Conservation (phyloP, 2,113 vertebrate genomes). For the Rynchops niger region DNA sequence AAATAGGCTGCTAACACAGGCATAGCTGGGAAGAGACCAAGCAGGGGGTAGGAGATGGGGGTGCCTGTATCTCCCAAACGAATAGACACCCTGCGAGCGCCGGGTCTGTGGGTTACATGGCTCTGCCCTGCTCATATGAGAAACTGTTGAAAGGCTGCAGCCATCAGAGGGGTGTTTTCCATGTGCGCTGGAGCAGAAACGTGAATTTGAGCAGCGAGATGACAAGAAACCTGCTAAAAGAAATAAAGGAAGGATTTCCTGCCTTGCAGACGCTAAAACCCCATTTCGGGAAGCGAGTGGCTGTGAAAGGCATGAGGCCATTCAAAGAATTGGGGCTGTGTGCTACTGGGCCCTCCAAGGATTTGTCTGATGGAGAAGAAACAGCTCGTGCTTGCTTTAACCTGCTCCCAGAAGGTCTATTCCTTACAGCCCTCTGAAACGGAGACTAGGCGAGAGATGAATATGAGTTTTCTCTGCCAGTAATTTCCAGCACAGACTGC, state of each 20-base stretch:
- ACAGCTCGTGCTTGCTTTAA: neutral
- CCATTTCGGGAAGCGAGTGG: constrained; percentile 12
- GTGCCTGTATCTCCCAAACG: neutral
- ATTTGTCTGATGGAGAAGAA: constrained; percentile 44
- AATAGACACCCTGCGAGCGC: neutral
- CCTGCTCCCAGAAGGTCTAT: constrained; percentile 50
- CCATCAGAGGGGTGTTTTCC: constrained; percentile 17
- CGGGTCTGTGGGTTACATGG: neutral
- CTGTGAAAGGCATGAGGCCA: constrained; percentile 36
- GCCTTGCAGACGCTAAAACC: constrained; percentile 2
- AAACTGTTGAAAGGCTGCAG: constrained; percentile 67
- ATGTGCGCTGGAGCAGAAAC: neutral
- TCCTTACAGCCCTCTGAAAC: constrained; percentile 43
- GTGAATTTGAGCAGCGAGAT: constrained; percentile 31
- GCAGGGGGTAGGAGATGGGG: fast-evolving
- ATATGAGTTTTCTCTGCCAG: constrained; percentile 49
- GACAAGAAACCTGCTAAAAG: constrained; percentile 62
- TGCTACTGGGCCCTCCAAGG: constrained; percentile 48
- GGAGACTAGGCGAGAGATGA: neutral
- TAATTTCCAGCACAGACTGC: constrained; percentile 56
- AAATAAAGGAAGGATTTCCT: constrained; percentile 68
- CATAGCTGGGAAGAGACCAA: neutral
- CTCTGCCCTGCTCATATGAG: neutral
- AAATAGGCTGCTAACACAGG: neutral
- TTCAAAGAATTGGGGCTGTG: constrained; percentile 28